Evolutionary conservation across 2,888 invertebrate genomes (phyloP), one percentile per base, ranked within the genome.

Genomic region (Hypomecis punctinalis): DNA sequence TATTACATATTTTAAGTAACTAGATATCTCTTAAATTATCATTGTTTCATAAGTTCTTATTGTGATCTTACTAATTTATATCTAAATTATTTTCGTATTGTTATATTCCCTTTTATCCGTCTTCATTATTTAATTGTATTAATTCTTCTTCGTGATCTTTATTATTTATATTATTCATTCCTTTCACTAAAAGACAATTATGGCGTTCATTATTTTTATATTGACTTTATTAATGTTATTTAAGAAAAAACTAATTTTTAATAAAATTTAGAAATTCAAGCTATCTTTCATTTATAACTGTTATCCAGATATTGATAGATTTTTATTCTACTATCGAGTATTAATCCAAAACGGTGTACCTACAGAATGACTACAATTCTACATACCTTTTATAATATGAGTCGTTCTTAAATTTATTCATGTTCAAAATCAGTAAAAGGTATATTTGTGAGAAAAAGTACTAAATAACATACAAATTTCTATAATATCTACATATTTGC

Each of bases 111-210:
- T 9, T 33, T 56, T 39, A 42, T 68, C 63, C 62, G 60, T 66
- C 62, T 64, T 66, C 35, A 62, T 54, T 43, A 37, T 33, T 42
- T 39, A 58, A 36, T 49, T 49, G 59, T 70, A 59, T 69, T 58
- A 75, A 70, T 72, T 73, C 71, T 75, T 78, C 67, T 75, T 67
- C 69, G 72, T 67, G 59, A 67, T 75, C 57, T 60, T 43, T 64
- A 72, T 68, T 82, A 79, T 80, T 77, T 80, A 23, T 23, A 23
- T 23, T 23, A 80, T 83, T 88, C 86, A 89, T 89, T 89, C 89
- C 89, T 89, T 83, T 79, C 69, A 85, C 85, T 88, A 88, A 89
- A 89, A 89, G 88, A 87, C 81, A 74, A 80, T 75, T 69, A 75
- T 75, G 72, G 74, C 73, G 78, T 77, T 77, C 66, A 73, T 77